Base-by-base conservation (phyloP, 2,888 invertebrate species). In the Lasius platythorax region DNA sequence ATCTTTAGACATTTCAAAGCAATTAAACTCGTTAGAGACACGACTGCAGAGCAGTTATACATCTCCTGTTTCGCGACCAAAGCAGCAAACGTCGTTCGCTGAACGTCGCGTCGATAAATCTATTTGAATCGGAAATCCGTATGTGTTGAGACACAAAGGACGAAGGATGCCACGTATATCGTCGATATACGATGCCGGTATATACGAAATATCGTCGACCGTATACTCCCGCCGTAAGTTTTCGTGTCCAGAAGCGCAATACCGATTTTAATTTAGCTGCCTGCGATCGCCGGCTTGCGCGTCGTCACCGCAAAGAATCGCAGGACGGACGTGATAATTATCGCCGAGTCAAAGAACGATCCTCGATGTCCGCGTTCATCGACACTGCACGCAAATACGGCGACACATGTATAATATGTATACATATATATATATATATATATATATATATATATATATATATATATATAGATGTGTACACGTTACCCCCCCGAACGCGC, bases 311-410 rank as follows among this genome's bases (percentile, higher is more conserved):
- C 91, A 93, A 93, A 94, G 91, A 91, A 91, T 90, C 88, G 84
- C 81, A 64, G 84, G 89, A 93, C 92, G 86, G 93, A 93, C 93
- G 89, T 91, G 87, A 92, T 93, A 93, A 94, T 94, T 93, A 93
- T 91, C 88, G 88, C 91, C 89, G 89, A 91, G 91, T 91, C 89
- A 90, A 93, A 91, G 91, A 91, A 92, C 91, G 86, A 88, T 88
- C 85, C 90, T 81, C 85, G 84, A 85, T 84, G 85, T 88, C 79
- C 88, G 82, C 81, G 87, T 87, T 87, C 85, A 93, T 92, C 91
- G 91, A 91, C 88, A 83, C 87, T 61, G 28, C 72, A 68, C n/a
- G 67, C 73, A 64, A 68, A 79, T 72, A 75, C 76, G 75, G 67
- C 67, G 72, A 78, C 72, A 70, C 18, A 64, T 58, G 84, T 70